Evolutionary conservation across 2,888 invertebrate genomes (phyloP).

Genomic region (Hypselothyrea guttata): DNA sequence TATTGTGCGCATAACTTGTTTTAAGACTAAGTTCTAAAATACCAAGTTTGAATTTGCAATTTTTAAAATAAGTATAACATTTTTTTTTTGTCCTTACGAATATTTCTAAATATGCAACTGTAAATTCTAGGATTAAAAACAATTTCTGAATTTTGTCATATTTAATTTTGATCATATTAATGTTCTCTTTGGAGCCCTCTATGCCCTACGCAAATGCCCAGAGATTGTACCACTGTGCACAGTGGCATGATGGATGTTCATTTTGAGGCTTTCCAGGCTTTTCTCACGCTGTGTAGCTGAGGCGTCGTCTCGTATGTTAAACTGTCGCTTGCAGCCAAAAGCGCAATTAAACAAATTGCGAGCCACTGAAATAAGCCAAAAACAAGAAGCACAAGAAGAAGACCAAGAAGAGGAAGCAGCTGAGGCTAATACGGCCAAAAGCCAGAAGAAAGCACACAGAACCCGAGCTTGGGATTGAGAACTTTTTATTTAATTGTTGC

Average conservation of each 20-base stretch:
- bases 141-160: too few species aligned
- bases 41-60: too few species aligned
- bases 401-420: too few species aligned
- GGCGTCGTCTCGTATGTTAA: conserved; percentile 79
- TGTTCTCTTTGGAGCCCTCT: not conserved
- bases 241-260: conserved; percentile 62
- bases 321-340: conserved; percentile 80
- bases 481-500: conserved; percentile 82
- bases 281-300: conserved; percentile 70
- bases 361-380: conserved; percentile 27
- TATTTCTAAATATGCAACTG: too few species aligned
- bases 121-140: too few species aligned
- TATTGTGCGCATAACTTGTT: too few species aligned
- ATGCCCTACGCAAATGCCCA: not conserved
- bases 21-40: too few species aligned
- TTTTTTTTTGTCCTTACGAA: too few species aligned
- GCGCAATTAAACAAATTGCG: conserved; percentile 82
- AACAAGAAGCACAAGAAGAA: not conserved
- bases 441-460: conserved; percentile 6
- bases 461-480: conserved; percentile 44
- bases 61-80: too few species aligned
- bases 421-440: too few species aligned
- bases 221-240: conserved; percentile 32
- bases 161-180: too few species aligned
- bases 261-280: conserved; percentile 51